Evolutionary conservation across 2,113 vertebrate species (phyloP), one percentile per base, ranked within the genome.

Genomic region (Piprites chloris): DNA sequence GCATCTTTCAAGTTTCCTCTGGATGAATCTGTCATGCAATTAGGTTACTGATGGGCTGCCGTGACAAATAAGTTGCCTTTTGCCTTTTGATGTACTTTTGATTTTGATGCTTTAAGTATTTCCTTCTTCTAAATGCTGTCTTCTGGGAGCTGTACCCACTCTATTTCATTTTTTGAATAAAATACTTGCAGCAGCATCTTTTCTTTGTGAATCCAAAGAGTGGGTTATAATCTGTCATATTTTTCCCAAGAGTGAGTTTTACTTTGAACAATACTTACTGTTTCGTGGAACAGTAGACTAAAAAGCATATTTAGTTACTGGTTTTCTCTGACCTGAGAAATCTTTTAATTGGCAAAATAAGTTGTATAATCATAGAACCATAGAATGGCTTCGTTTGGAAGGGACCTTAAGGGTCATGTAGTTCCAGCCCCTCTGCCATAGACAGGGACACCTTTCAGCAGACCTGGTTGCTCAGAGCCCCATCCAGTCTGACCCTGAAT

Each of bases 81-180:
- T 96, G 55, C 81, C 88, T 97, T 96, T 97, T 91, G 69, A 95
- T 93, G 74, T 94, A 75, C 69, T 95, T 95, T 62, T 66, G 87
- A 95, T 96, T 92, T 96, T 73, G 49, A 90, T 89, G 82, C 44
- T 97, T 89, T 89, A 86, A 96, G 94, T 97, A 94, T 95, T 97
- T 62, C 92, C 84, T 92, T 17, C 68, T 95, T 90, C 88, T 77
- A 94, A 96, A 87, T 91, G 77, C 35, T 80, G 69, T 86, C 90
- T 93, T 87, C 46, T 92, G 87, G 92, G 49, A 96, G 49, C 27
- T 89, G 53, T 95, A 77, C 20, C 15, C 50, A 42, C 76, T 89
- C 93, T 90, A 23, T 77, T 90, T 91, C 82, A 71, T 96, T 32
- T 90, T 97, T 85, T 89, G 52, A 86, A 93, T 66, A 72, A 94